Base-by-base conservation (phyloP, 2,888 invertebrate genomes). In the Orgyia antiqua region DNA sequence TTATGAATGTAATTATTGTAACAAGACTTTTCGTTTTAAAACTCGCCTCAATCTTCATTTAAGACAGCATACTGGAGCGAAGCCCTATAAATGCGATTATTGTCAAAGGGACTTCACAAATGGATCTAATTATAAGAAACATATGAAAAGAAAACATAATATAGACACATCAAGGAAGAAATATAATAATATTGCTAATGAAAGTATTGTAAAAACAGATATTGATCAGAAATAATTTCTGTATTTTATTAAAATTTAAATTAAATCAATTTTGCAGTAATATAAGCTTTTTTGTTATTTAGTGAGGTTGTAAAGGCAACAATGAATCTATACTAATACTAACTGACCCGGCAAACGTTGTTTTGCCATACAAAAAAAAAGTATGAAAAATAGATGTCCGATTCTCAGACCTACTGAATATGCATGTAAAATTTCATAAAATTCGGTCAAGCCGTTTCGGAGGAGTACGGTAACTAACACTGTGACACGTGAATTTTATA, bases 51-150 rank as follows among this genome's bases (percentile, higher is more conserved):
- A 84, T 28, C 47, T 84, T 1, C 87, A 86, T 47, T 40, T 84
- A 24, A 50, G 86, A 5, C 86, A 84, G 23, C 87, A 87, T n/a
- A 87, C 87, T 0, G 87, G 87, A 0, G 80, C 77, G 0, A 84
- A 83, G 19, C 87, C 87, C 0, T 86, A 86, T 17, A 68, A 61
- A 9, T 86, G 87, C 62, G 34, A 71, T 0, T 73, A 70, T 10
- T 87, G 87, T 40, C 71, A 75, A 36, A 39, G 84, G 9, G 80
- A 82, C 39, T 87, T 86, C 10, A 84, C 84, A 0, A 86, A 86
- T n/a, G 84, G 86, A 0, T 86, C 84, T 0, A 86, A 84, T 53
- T 79, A 59, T 44, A 86, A 87, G 19, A 86, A 86, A 30, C 86
- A 86, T 61, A 86, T 86, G 86, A 80, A 70, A 27, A 45, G 86